Base-by-base conservation (phyloP, 2,888 invertebrate genomes). In the Cremastobaeus sp. region DNA sequence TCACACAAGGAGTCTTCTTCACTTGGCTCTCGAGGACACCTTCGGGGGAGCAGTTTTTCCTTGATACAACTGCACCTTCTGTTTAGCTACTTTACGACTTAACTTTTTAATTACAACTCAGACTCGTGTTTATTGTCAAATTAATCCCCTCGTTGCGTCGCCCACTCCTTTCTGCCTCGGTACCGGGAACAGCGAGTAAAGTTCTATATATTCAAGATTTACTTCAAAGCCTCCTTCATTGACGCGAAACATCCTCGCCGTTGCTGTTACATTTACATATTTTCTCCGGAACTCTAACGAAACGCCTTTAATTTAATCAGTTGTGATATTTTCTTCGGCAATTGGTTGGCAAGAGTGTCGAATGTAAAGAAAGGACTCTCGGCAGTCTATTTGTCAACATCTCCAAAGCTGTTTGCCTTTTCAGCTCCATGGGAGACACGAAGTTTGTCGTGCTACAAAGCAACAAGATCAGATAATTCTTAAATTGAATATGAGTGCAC, bases 121-220 rank as follows among this genome's bases (percentile, higher is more conserved):
- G 81, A 81, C 82, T 81, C 76, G 81, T 83, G 84, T 81, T 84
- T 83, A 84, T 85, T 82, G 82, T 81, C 80, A 79, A 80, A 81
- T 85, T 84, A 83, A 80, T 83, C 62, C 65, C 71, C 32, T 37
- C 66, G 37, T 39, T 45, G 21, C 35, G 43, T 54, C 17, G 50
- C 59, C 62, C 37, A 11, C 45, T 15, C 48, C 75, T 30, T 65
- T n/a, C 25, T 55, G 17, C n/a, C 37, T 17, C 9, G 47, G 14
- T 5, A 47, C 20, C 12, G 28, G 9, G 9, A 25, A 37, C n/a
- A n/a, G n/a, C n/a, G n/a, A 45, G 37, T 28, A 50, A 41, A 52
- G 39, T 60, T 60, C 66, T 60, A 70, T 64, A 68, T 72, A 69
- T 75, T 75, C n/a, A n/a, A 59, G 54, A 70, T 70, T 69, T 55